phyloP scores from a whole-genome alignment of 2,888 invertebrate species.

The Agrenia bidenticulata region DNA sequence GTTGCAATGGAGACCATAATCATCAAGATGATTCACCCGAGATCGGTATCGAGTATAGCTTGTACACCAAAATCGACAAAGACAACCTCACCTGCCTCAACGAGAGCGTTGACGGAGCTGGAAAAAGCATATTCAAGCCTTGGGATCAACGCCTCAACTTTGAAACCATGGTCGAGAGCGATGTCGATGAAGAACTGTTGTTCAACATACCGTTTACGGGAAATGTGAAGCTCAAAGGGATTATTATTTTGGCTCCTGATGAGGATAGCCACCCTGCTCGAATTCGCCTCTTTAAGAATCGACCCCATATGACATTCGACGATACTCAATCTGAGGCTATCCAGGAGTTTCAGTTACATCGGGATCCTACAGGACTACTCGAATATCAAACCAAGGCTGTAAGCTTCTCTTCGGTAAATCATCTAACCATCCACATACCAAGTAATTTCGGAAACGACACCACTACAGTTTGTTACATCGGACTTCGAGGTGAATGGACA shows the following conservation, averaged over 20 bases:
- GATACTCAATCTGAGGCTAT: conserved; percentile 73
- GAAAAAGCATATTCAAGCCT: conserved; percentile 85
- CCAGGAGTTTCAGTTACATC: conserved; percentile 84
- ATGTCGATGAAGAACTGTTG: conserved; percentile 90
- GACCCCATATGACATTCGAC: conserved; percentile 93
- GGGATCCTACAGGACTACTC: conserved; percentile 75
- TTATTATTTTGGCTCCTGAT: conserved; percentile 88
- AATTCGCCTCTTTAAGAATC: conserved; percentile 90
- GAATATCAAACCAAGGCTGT: conserved; percentile 90
- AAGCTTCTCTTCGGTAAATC: conserved; percentile 84
- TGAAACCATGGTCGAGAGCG: conserved; percentile 85
- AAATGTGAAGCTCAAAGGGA: conserved; percentile 90
- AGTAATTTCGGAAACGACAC: conserved; percentile 84
- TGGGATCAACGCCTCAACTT: conserved; percentile 82
- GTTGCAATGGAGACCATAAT: conserved; percentile 65
- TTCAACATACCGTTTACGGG: conserved; percentile 98
- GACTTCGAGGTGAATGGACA: conserved; percentile 87
- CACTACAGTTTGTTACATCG: conserved; percentile 89
- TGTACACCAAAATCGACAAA: conserved; percentile 85
- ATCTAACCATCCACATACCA: conserved; percentile 88
- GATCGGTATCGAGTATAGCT: conserved; percentile 75
- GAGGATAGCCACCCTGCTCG: conserved; percentile 80
- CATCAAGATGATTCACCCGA: conserved; percentile 66
- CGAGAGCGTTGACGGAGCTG: conserved; percentile 81
- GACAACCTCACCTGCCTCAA: conserved; percentile 87